phyloP scores from a whole-genome alignment of 2,113 vertebrate genomes.

The Hippocampus mohnikei region DNA sequence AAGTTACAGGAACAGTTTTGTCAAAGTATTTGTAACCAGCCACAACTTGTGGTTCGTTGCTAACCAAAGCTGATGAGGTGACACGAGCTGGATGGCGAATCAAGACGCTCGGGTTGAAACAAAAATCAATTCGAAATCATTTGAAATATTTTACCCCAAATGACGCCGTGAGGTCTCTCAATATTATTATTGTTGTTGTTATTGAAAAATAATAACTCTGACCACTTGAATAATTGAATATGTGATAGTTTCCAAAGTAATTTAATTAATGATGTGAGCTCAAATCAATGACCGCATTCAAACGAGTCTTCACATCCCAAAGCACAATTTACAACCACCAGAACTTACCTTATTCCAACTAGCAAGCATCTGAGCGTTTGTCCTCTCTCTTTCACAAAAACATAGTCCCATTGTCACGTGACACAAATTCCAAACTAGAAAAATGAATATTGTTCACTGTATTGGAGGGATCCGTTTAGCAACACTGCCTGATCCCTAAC shows the following conservation, averaged over 20 bases:
- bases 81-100: slow-evolving; percentile 1
- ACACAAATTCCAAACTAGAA: slow-evolving; percentile 26
- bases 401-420: slow-evolving; percentile 74
- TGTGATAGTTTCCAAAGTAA: too few species aligned
- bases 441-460: slow-evolving; percentile 32
- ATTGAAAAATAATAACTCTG: too few species aligned
- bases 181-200: too few species aligned
- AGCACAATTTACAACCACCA: not conserved
- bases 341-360: slow-evolving; percentile 69
- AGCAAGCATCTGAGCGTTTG: slow-evolving; percentile 51
- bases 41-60: not conserved
- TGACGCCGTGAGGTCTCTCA: not conserved
- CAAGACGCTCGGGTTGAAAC: not conserved
- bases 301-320: not conserved
- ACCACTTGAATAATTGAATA: too few species aligned
- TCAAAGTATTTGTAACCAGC: too few species aligned
- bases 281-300: too few species aligned
- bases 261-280: too few species aligned
- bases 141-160: not conserved
- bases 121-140: not conserved
- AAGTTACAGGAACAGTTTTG: too few species aligned
- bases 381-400: slow-evolving; percentile 65
- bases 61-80: too few species aligned
- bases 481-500: slow-evolving; percentile 34
- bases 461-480: slow-evolving; percentile 1